Conservation (phyloP, 30 jellyfish, hydroid and myxozoan species). For the Sanderia malayensis region DNA sequence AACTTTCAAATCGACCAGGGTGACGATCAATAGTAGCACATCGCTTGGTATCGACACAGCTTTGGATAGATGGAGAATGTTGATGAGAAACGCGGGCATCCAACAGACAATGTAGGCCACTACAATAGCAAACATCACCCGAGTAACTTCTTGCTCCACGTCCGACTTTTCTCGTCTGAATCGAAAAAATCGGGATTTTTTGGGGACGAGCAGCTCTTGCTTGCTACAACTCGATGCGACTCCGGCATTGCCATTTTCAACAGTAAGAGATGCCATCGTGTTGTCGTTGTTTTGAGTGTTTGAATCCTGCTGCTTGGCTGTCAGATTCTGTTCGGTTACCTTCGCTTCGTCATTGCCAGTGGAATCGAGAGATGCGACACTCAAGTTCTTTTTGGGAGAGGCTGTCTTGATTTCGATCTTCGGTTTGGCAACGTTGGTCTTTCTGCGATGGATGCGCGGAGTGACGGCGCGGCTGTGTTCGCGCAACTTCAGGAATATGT, state of each 20-base stretch:
- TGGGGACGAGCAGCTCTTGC: conserved; percentile 15
- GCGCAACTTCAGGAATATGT: conserved; percentile 44
- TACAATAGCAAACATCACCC: conserved; percentile 75
- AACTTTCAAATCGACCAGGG: conserved; percentile 80
- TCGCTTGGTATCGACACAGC: conserved; percentile 36
- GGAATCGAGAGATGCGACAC: too few species aligned
- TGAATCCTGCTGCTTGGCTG: too few species aligned
- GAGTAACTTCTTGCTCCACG: conserved; percentile 72
- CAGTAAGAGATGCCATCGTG: too few species aligned
- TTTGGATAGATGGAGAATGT: conserved; percentile 40
- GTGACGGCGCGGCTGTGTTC: conserved; percentile 64
- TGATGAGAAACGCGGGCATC: conserved; percentile 81
- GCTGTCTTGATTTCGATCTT: conserved; percentile 7
- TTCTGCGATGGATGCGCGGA: conserved; percentile 45
- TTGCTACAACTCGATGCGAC: too few species aligned
- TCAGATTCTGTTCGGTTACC: too few species aligned
- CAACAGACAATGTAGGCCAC: conserved; percentile 75
- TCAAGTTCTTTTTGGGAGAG: neutral
- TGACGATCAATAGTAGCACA: conserved; percentile 38
- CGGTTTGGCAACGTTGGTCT: conserved; percentile 19
- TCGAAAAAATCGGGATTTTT: conserved; percentile 10
- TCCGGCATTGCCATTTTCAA: too few species aligned
- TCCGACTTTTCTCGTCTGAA: conserved; percentile 41
- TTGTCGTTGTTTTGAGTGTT: too few species aligned
- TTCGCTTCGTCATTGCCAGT: too few species aligned